Base-by-base conservation (phyloP, 2,888 invertebrate species). In the Criorhina ranunculi region DNA sequence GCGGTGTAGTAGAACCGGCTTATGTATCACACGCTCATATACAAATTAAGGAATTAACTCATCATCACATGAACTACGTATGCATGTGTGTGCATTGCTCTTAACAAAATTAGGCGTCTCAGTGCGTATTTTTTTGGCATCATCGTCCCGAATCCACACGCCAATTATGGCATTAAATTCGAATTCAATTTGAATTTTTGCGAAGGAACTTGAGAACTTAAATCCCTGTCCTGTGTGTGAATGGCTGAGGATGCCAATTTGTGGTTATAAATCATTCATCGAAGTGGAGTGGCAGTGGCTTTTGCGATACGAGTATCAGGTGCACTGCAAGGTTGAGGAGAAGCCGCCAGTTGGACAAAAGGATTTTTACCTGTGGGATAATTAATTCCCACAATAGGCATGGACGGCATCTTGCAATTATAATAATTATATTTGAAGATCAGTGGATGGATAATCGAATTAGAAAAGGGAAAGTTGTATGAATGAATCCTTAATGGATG, bases 361-460 rank as follows among this genome's bases (percentile, higher is more conserved):
- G 67, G 78, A 78, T 82, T 78, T 72, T 59, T 78, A 79, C 79
- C 79, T 79, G 79, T 79, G 49, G 69, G 78, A 83, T 83, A 83
- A 83, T 83, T 83, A 83, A 83, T 73, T 83, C 70, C 15, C 49
- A 83, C 83, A 83, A 83, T 83, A 55, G 66, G 11, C 44, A 67
- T 55, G 55, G 73, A 73, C 55, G 53, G 75, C 64, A 44, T 49
- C 67, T 80, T 72, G 86, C 81, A 86, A 86, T 86, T 86, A 86
- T 81, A 81, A 72, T 77, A 76, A 86, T 86, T 86, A 77, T 80
- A 77, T 81, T 81, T 72, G 51, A 81, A 86, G 86, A 86, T 86
- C 86, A 70, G 12, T 72, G 77, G 73, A 77, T 80, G 77, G 81
- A 86, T 86, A 81, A 86, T 86, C 76, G 86, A 86, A 81, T 81